Base-by-base conservation (phyloP, 1,140 invertebrate genomes). In the Drepana arcuata region DNA sequence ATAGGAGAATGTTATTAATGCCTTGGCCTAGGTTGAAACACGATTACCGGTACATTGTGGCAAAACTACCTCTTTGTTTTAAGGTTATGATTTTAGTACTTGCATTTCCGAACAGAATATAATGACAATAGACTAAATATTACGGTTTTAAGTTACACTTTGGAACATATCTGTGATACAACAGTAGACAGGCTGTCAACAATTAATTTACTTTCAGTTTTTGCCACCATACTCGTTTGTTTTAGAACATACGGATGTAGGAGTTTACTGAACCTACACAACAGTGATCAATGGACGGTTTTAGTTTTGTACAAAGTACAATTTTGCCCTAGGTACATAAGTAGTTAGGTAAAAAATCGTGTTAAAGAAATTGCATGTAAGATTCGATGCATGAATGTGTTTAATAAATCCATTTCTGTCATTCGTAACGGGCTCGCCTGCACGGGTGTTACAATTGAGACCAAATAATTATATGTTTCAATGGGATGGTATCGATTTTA, bases 401-500 rank as follows among this genome's bases (percentile, higher is more conserved):
- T 56, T 59, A 51, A 46, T 44, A 55, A 60, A 56, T 63, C 57
- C 53, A 59, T 64, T 57, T 64, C 50, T 46, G 48, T 60, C 53
- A 60, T 68, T 66, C 61, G 63, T 59, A 65, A 54, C 61, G 59
- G 57, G 56, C 57, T 70, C 62, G 63, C 71, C 62, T 65, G 58
- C 36, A 44, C 65, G 77, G 69, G 46, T 75, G 77, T 82, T 82
- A 75, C 57, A 70, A 79, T 82, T 79, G 74, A 79, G 74, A 79
- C 77, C 77, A 77, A 81, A 74, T 81, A 59, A 81, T 81, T 73
- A 78, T 79, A 79, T 79, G 72, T 82, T 81, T 70, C 58, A 58
- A 62, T 53, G 77, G 52, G 68, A 78, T 81, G 77, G 77, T 77
- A 58, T 81, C 77, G 77, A 79, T 82, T 75, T 79, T 79, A 82